Evolutionary conservation across 2,888 invertebrate genomes (phyloP).

Genomic region (Drosophila bunnanda): DNA sequence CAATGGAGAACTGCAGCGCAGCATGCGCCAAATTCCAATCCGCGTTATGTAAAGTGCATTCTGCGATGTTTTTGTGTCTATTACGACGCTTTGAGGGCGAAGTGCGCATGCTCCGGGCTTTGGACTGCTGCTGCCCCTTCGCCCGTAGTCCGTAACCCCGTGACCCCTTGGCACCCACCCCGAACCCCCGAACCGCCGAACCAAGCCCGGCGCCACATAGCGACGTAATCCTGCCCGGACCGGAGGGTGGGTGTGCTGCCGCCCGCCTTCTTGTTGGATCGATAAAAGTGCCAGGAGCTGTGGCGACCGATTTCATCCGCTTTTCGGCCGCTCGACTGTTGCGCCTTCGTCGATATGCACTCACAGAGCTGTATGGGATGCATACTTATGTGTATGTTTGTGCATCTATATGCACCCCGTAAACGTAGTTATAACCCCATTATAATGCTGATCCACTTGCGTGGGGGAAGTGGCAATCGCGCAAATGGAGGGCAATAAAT

Average conservation of each 20-base stretch:
- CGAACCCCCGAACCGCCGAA: not conserved
- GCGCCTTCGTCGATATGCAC: conserved; percentile 20
- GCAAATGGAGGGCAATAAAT: conserved; percentile 58
- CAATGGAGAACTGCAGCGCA: conserved; percentile 5
- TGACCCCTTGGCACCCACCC: conserved; percentile 16
- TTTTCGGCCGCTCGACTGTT: conserved; percentile 27
- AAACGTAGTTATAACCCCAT: conserved; percentile 15
- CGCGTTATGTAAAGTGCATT: conserved; percentile 68
- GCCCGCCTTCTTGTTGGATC: conserved; percentile 65
- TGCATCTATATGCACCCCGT: conserved; percentile 1
- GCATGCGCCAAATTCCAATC: conserved; percentile 18
- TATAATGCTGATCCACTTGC: conserved; percentile 34
- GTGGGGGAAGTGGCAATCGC: conserved; percentile 52
- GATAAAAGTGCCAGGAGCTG: conserved; percentile 62
- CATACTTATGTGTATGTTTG: not conserved
- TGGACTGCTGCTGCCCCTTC: conserved; percentile 18
- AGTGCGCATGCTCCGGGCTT: conserved; percentile 58
- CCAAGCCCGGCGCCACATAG: conserved; percentile 63
- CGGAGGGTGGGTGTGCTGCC: conserved; percentile 10
- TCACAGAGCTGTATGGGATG: not conserved
- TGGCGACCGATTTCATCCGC: conserved; percentile 9
- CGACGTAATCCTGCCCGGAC: conserved; percentile 70
- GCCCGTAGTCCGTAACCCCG: conserved; percentile 15
- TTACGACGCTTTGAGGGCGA: conserved; percentile 29
- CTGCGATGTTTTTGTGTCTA: conserved; percentile 42